Conservation (phyloP, 2,797 vertebrate species). For the Carduelis carduelis region DNA sequence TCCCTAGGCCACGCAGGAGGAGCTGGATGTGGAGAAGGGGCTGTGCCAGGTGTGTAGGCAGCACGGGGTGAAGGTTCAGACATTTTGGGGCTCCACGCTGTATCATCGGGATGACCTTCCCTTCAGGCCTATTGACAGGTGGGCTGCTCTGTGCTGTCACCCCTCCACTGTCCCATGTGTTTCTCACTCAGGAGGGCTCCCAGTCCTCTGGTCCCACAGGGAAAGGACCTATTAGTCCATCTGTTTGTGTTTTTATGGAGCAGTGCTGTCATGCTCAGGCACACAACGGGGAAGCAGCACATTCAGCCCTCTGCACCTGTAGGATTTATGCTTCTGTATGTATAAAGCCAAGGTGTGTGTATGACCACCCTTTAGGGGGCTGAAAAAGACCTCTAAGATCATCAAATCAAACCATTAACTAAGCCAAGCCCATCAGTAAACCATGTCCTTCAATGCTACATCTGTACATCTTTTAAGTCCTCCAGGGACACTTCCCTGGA, state of each 20-base stretch:
- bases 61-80: constrained; percentile 79
- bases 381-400: neutral
- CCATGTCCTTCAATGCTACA: neutral
- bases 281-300: neutral
- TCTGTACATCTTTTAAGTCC: neutral
- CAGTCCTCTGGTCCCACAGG: too few species aligned
- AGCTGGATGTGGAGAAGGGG: constrained; percentile 77
- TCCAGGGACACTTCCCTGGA: neutral
- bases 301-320: neutral
- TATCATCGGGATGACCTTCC: constrained; percentile 84
- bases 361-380: neutral
- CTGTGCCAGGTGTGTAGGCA: constrained; percentile 76
- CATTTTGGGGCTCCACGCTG: constrained; percentile 82
- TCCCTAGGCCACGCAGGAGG: constrained; percentile 78
- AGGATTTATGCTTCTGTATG: neutral
- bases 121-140: constrained; percentile 78
- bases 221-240: neutral
- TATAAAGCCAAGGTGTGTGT: neutral
- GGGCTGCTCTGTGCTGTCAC: neutral
- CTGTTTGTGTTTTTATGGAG: neutral
- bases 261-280: neutral
- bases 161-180: neutral
- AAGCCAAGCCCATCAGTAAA: neutral
- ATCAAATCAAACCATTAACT: neutral
- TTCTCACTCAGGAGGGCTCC: neutral